These are phyloP conservation scores for Bedellia somnulentella DNA, from an alignment of 2,888 invertebrate species.

Conservation along the genomic window DNA sequence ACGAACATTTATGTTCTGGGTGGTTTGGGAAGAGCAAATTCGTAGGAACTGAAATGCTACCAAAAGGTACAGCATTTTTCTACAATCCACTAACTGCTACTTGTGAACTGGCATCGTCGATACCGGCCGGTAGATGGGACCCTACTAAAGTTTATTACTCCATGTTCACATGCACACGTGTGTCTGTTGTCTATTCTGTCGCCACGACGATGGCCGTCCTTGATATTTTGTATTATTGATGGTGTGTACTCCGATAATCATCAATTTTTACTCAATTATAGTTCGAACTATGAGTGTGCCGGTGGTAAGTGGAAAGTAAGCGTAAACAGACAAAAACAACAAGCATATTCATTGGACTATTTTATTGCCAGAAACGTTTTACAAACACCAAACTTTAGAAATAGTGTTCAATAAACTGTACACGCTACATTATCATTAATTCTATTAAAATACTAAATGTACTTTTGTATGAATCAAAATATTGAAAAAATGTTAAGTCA, in stretches of 20 bases:
- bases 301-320: no score
- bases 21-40: slow-evolving; percentile 47
- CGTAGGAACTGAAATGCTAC: neutral
- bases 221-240: slow-evolving; percentile 29
- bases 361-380: slow-evolving; percentile 60
- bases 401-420: slow-evolving; percentile 43
- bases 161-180: slow-evolving; percentile 9
- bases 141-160: no score
- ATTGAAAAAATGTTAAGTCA: slow-evolving; percentile 22
- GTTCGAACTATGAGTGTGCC: no score
- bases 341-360: slow-evolving; percentile 42
- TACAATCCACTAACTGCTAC: no score
- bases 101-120: no score
- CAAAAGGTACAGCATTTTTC: no score
- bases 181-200: slow-evolving; percentile 31
- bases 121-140: no score
- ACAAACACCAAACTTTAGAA: slow-evolving; percentile 44
- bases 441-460: slow-evolving; percentile 50
- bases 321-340: slow-evolving; percentile 15
- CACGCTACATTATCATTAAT: slow-evolving; percentile 43
- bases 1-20: slow-evolving; percentile 74
- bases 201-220: slow-evolving; percentile 45
- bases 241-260: no score
- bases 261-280: no score
- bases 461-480: slow-evolving; percentile 29